phyloP scores from a whole-genome alignment of 2,888 invertebrate species.

The Abrostola tripartita region DNA sequence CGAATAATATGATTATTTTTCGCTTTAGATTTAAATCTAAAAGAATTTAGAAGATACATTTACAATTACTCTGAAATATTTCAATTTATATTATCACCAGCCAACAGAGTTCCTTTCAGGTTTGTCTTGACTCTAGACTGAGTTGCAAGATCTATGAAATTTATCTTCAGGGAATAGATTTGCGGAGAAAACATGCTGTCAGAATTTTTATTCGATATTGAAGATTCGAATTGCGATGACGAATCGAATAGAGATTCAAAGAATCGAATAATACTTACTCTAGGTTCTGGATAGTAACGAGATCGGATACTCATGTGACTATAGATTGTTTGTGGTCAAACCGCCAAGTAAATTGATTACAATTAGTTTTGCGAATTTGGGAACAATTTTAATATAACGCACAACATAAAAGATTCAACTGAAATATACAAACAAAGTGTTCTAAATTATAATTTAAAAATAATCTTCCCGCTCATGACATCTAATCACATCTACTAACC shows the following conservation, averaged over 20 bases:
- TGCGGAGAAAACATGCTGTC: slow-evolving; percentile 5
- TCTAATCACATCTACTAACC: background rate
- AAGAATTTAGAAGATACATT: too few species aligned
- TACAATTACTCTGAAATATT: background rate
- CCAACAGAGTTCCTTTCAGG: background rate
- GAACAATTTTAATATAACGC: too few species aligned
- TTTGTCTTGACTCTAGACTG: background rate
- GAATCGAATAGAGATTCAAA: background rate
- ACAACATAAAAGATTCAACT: too few species aligned
- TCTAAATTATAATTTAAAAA: background rate
- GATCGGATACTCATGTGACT: too few species aligned
- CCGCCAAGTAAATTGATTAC: too few species aligned
- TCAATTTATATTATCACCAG: background rate
- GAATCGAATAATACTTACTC: background rate
- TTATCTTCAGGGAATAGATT: background rate
- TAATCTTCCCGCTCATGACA: background rate
- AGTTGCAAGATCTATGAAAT: background rate
- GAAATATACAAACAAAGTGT: too few species aligned
- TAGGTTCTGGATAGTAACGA: background rate
- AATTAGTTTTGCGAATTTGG: too few species aligned
- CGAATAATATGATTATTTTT: too few species aligned
- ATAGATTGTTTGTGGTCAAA: too few species aligned
- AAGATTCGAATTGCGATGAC: background rate
- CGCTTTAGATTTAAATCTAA: too few species aligned
- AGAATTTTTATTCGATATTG: slow-evolving; percentile 8